Evolutionary conservation across 1,140 invertebrate genomes (phyloP), one percentile per base, ranked within the genome.

Genomic region (Drosophila teissieri): DNA sequence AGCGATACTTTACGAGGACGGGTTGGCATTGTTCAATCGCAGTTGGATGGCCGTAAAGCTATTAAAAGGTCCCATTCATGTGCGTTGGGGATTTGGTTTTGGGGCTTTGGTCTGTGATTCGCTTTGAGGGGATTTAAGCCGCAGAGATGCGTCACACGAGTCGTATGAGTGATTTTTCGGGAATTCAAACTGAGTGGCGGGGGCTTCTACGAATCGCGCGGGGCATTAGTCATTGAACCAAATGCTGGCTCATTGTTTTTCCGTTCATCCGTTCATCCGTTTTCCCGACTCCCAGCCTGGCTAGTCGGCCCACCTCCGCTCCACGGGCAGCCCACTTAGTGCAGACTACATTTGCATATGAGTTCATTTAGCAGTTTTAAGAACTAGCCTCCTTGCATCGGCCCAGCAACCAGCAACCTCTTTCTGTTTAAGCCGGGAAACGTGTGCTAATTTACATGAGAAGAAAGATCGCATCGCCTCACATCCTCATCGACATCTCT

Each of bases 361-460:
- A 88, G 84, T 88, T 88, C 84, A 89, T 88, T 88, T 88, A 80
- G 83, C 73, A 81, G 82, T 78, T 81, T 78, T 67, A 81, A 78
- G 86, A 88, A 86, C 86, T 83, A 88, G 73, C 86, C 82, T 79
- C 51, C 51, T 48, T 63, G 31, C 58, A n/a, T 3, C 46, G 10
- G 45, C 37, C 65, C n/a, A 52, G 56, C 74, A 53, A 44, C 65
- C n/a, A 52, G 56, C 74, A 53, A 44, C 46, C 72, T 75, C 42
- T 42, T 82, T 82, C 64, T 68, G 64, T 65, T 84, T 80, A 75
- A 70, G 84, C 76, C 64, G 76, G 60, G 80, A 88, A 88, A 88
- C 84, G 84, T 88, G 84, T 89, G 84, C 84, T 88, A 88, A 88
- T 88, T 88, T 88, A 88, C 84, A 88, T 88, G 84, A 89, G 73